Evolutionary conservation across 2,113 vertebrate genomes (phyloP).

Genomic region (Monarcha castaneiventris): DNA sequence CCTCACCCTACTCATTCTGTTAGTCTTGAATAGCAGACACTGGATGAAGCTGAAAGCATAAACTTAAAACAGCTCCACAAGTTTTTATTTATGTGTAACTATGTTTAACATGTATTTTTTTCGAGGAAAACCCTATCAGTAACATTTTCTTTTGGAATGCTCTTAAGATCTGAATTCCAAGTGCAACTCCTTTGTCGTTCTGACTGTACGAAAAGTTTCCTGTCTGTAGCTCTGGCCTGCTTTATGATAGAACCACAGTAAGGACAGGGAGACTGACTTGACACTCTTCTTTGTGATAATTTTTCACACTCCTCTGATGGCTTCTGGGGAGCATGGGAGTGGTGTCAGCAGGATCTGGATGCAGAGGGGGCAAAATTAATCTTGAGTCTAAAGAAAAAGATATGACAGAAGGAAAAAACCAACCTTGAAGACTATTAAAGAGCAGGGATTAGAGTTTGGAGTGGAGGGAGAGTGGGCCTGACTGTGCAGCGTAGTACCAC

Average conservation of each 20-base stretch:
- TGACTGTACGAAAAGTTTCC: not conserved
- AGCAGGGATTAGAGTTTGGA: not conserved
- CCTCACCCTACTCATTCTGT: not conserved
- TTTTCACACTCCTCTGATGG: not conserved
- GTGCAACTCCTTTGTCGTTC: not conserved
- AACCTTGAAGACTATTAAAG: not conserved
- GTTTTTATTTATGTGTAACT: not conserved
- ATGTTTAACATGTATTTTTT: not conserved
- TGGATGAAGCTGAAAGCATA: not conserved
- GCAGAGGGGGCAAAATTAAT: not conserved
- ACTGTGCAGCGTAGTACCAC: not conserved
- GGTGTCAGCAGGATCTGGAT: not conserved
- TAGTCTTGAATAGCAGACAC: not conserved
- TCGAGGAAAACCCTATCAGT: not conserved
- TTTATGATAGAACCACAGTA: not conserved
- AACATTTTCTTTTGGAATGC: not conserved
- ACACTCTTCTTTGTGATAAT: not conserved
- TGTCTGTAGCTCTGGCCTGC: not conserved
- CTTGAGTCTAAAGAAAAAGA: not conserved
- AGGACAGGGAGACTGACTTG: not conserved
- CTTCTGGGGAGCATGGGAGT: not conserved
- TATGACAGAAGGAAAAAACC: not conserved
- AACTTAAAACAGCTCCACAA: not conserved
- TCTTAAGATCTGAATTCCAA: not conserved
- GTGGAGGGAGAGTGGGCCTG: not conserved